phyloP scores from a whole-genome alignment of 1,140 invertebrate species.

The Xylocopa sonorina region DNA sequence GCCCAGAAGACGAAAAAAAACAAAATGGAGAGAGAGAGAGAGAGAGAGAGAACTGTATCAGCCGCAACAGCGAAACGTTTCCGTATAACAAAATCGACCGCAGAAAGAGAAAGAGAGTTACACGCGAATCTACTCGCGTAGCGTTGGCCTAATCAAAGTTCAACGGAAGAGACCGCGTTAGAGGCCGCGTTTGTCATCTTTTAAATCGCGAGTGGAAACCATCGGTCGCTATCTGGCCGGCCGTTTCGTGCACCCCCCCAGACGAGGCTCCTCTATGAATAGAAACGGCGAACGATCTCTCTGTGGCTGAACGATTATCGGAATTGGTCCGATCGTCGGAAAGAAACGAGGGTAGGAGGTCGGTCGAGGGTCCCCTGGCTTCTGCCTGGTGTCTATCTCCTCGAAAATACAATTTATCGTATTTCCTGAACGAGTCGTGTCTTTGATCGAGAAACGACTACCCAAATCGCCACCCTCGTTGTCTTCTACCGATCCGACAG shows the following conservation, averaged over 20 bases:
- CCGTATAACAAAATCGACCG: too few relatives aligned
- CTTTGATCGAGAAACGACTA: too few relatives aligned
- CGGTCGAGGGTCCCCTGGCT: conserved; percentile 23
- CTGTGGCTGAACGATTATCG: conserved; percentile 36
- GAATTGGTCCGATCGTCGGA: conserved; percentile 48
- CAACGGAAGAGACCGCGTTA: neutral
- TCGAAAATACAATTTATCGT: conserved; percentile 37
- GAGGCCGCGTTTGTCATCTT: neutral
- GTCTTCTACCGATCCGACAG: neutral
- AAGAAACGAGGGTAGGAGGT: conserved; percentile 70
- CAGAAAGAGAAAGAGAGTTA: too few relatives aligned
- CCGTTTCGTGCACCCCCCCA: neutral
- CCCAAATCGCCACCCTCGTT: conserved; percentile 2
- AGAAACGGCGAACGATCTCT: conserved; percentile 11
- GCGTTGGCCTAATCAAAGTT: neutral
- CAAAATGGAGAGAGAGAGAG: too few relatives aligned
- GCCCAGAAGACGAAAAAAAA: neutral
- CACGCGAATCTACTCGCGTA: neutral
- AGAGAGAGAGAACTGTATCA: too few relatives aligned
- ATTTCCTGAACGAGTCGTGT: conserved; percentile 42
- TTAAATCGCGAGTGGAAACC: conserved; percentile 13
- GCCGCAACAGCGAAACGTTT: too few relatives aligned
- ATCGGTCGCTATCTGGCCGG: neutral
- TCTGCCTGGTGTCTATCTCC: conserved; percentile 13
- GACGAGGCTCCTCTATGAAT: conserved; percentile 17